Evolutionary conservation across 1,140 invertebrate genomes (phyloP), one percentile per base, ranked within the genome.

Genomic region (Steinernema feltiae): DNA sequence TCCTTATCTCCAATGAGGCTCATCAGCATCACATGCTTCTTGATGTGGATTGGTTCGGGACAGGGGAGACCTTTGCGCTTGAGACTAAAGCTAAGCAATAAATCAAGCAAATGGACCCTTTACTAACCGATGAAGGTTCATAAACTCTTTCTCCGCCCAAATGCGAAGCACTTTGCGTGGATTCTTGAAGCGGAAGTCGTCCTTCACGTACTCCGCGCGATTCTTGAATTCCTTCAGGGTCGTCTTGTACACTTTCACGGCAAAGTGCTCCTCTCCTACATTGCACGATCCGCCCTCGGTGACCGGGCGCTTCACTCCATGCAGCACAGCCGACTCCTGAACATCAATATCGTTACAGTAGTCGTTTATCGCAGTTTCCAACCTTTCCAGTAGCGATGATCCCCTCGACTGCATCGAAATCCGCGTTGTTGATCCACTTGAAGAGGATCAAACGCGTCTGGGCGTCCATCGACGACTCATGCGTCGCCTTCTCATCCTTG

Each of bases 131-230:
- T 90, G 90, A 75, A 96, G 88, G 87, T 96, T 96, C 70, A 92
- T 91, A 90, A 92, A 92, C 86, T 96, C 94, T 86, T 95, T 96
- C 87, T 95, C 93, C 0, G 93, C 93, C 94, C 94, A 96, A 86
- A 94, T 90, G 79, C 92, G 91, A 70, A 96, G 91, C 35, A 93
- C 90, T 84, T 93, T 93, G 30, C 92, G 87, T 24, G 92, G 92
- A 84, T 93, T 89, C 81, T 92, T 92, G 84, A 95, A 94, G 24
- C 93, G 89, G 85, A 92, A 92, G 87, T 96, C 94, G 70, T 93
- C 92, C 83, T 91, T 90, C 35, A 96, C 93, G 86, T 96, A 96
- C 81, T 93, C 91, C 82, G 93, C 92, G 21, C 94, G 87, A 78
- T 92, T 93, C 88, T 93, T 93, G 81, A 94, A 96, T 85, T 94